Evolutionary conservation across 2,888 invertebrate species (phyloP).

Genomic region (Andrena hattorfiana): DNA sequence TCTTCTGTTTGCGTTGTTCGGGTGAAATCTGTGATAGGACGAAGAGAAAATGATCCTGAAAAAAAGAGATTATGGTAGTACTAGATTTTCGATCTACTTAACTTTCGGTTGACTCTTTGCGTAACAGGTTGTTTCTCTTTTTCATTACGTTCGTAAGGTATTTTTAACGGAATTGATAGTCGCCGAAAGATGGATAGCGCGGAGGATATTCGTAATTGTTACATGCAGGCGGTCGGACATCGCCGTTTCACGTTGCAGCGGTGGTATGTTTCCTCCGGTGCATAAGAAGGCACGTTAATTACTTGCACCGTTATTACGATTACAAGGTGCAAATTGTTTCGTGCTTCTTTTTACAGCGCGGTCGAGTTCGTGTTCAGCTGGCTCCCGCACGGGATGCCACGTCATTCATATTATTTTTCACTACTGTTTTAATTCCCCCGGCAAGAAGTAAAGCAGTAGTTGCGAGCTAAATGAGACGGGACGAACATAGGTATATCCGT

Average conservation of each 20-base stretch:
- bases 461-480: not conserved
- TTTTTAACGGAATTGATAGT: too few species aligned
- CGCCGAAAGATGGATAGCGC: not conserved
- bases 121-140: too few species aligned
- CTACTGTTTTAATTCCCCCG: not conserved
- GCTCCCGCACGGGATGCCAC: not conserved
- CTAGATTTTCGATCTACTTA: too few species aligned
- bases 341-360: constrained; percentile 7
- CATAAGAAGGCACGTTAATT: constrained; percentile 47
- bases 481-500: not conserved
- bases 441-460: not conserved
- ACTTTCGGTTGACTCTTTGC: too few species aligned
- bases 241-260: constrained; percentile 35
- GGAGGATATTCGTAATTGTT: constrained; percentile 31
- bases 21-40: too few species aligned
- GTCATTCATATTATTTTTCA: not conserved
- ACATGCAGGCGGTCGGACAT: constrained; percentile 14
- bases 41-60: too few species aligned
- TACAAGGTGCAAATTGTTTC: constrained; percentile 56
- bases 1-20: too few species aligned
- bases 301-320: constrained; percentile 47
- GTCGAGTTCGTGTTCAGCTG: not conserved
- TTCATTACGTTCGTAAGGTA: not conserved
- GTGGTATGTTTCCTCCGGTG: constrained; percentile 26
- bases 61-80: too few species aligned